Evolutionary conservation across 1,140 invertebrate species (phyloP).

Genomic region (Centruroides sculpturatus): DNA sequence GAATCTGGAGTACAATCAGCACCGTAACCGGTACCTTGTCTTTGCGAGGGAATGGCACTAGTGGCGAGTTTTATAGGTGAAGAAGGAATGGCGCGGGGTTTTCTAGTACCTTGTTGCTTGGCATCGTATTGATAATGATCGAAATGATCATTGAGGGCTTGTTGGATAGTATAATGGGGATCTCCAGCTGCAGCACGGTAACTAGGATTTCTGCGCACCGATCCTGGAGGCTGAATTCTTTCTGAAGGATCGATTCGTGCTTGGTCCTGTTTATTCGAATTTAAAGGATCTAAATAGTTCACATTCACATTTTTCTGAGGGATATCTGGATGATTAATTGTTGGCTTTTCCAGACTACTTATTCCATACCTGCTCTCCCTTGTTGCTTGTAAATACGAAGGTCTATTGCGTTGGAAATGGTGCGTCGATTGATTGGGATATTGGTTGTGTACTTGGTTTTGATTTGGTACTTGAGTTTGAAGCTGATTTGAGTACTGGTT

Average conservation of each 20-base stretch:
- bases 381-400: too few relatives aligned
- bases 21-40: constrained; percentile 10
- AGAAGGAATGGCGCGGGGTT: not conserved
- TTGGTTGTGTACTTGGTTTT: too few relatives aligned
- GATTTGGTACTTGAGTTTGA: too few relatives aligned
- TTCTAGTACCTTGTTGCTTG: not conserved
- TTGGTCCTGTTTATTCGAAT: not conserved
- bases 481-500: too few relatives aligned
- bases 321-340: too few relatives aligned
- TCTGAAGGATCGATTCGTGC: not conserved
- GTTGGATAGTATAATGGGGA: constrained; percentile 22
- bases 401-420: too few relatives aligned
- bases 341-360: too few relatives aligned
- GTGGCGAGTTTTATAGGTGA: not conserved
- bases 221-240: constrained; percentile 9
- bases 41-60: not conserved
- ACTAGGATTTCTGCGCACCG: constrained; percentile 5
- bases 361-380: too few relatives aligned
- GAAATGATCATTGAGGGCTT: constrained; percentile 51
- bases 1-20: constrained; percentile 31
- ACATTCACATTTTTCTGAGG: not conserved
- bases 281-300: constrained; percentile 3
- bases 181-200: not conserved
- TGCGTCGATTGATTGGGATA: too few relatives aligned
- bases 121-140: constrained; percentile 58